These are phyloP conservation scores for Ctenomys sociabilis DNA, from an alignment of 2,113 vertebrate species.

Conservation along the genomic window DNA sequence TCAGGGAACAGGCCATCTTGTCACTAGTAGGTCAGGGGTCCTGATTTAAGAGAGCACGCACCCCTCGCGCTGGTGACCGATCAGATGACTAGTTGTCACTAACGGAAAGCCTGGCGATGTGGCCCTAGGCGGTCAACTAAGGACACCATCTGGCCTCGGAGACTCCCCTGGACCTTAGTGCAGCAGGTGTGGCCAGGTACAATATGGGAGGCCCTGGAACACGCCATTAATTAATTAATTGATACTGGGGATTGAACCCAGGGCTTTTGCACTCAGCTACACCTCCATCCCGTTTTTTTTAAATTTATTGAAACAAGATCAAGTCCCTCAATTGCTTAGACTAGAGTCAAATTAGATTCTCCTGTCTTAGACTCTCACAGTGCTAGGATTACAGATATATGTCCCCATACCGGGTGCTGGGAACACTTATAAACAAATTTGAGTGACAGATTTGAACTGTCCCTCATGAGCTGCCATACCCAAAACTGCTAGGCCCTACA, in stretches of 20 bases:
- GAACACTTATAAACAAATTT: not conserved
- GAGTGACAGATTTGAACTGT: no score
- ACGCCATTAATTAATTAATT: not conserved
- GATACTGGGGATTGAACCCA: not conserved
- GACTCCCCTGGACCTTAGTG: not conserved
- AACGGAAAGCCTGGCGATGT: not conserved
- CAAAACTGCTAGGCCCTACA: no score
- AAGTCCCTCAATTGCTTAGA: not conserved
- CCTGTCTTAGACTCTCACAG: not conserved
- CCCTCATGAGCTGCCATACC: no score
- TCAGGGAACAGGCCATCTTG: no score
- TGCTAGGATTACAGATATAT: not conserved
- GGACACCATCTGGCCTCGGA: not conserved
- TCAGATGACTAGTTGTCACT: not conserved
- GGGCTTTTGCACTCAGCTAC: not conserved
- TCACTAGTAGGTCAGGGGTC: not conserved
- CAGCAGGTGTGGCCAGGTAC: fast-evolving
- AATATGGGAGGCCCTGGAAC: not conserved
- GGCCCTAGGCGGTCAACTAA: not conserved
- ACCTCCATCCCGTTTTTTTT: not conserved
- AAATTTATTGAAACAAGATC: not conserved
- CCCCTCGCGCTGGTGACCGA: not conserved
- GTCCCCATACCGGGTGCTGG: not conserved
- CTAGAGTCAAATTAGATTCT: not conserved
- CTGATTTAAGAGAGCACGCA: not conserved